A percentile compares a stretch with the other conserved stretches of the same genome.
phyloP scores from a whole-genome alignment of 2,888 invertebrate genomes.

The Notocelia uddmanniana region DNA sequence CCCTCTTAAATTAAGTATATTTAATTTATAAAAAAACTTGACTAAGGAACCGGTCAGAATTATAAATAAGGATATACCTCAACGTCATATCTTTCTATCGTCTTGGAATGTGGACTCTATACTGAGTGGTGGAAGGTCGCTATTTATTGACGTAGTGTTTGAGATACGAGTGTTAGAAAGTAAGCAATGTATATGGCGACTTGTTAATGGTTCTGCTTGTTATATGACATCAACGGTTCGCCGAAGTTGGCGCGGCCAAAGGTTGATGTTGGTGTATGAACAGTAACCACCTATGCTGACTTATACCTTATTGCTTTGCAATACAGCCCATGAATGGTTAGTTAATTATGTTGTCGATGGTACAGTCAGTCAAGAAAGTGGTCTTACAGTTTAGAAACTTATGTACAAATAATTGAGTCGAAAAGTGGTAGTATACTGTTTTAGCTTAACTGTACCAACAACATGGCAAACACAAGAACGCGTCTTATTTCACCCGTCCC shows the following conservation, averaged over 20 bases:
- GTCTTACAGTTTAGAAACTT: too few species aligned
- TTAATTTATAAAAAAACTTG: not conserved
- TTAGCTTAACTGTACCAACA: too few species aligned
- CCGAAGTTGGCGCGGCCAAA: slow-evolving; percentile 13
- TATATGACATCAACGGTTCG: slow-evolving; percentile 13
- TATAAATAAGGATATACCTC: not conserved
- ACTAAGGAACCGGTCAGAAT: slow-evolving; percentile 5
- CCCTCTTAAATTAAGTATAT: too few species aligned
- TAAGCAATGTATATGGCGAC: slow-evolving; percentile 7
- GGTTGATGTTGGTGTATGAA: not conserved
- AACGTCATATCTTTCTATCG: not conserved
- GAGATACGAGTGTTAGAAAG: not conserved
- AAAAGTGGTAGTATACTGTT: too few species aligned
- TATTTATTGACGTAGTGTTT: not conserved
- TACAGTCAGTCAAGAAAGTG: too few species aligned
- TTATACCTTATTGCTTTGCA: not conserved
- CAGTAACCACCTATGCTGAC: not conserved
- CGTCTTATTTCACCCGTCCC: not conserved
- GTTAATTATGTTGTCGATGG: not conserved
- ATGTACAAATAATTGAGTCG: too few species aligned
- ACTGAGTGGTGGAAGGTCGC: not conserved
- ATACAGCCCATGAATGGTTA: not conserved
- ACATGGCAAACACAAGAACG: not conserved
- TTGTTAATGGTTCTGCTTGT: slow-evolving; percentile 7
- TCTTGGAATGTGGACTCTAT: slow-evolving; percentile 7